Conservation (phyloP, 2,113 vertebrate genomes). For the Hypocryptadius cinnamomeus region DNA sequence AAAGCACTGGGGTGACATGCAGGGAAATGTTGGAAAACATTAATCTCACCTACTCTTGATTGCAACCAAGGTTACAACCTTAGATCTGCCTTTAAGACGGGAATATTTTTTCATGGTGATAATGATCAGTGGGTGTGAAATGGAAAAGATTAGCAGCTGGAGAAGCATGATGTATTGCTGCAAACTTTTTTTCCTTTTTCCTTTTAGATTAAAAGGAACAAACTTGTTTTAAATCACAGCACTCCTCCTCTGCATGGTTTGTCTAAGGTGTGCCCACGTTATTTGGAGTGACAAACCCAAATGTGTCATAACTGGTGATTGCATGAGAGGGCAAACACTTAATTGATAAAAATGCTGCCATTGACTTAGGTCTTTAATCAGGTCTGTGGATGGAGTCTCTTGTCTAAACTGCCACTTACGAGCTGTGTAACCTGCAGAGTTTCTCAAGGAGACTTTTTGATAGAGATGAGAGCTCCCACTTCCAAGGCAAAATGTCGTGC, state of each 20-base stretch:
- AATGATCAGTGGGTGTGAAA: constrained; percentile 41
- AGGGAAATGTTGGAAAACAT: background rate
- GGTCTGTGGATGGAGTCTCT: constrained; percentile 15
- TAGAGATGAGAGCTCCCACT: constrained; percentile 43
- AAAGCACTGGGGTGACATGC: background rate
- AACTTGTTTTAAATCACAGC: constrained; percentile 36
- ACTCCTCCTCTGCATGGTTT: constrained; percentile 27
- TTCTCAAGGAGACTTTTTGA: constrained; percentile 30
- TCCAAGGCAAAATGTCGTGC: background rate
- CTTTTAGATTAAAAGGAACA: constrained; percentile 50
- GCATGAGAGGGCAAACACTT: constrained; percentile 39
- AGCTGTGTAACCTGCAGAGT: constrained; percentile 33
- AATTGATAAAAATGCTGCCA: constrained; percentile 40
- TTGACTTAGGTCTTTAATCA: constrained; percentile 50
- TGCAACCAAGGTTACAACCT: background rate
- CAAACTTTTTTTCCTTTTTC: background rate
- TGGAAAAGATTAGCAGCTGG: constrained; percentile 40
- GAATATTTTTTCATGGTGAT: constrained; percentile 7
- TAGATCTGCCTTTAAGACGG: constrained; percentile 29
- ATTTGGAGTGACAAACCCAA: background rate
- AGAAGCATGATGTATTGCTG: constrained; percentile 18
- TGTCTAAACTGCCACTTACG: background rate
- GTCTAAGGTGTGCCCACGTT: constrained; percentile 32
- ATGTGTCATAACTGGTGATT: constrained; percentile 46
- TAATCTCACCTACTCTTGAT: background rate